Evolutionary conservation across 1,140 invertebrate species (phyloP), one percentile per base, ranked within the genome.

Genomic region (Cherax destructor): DNA sequence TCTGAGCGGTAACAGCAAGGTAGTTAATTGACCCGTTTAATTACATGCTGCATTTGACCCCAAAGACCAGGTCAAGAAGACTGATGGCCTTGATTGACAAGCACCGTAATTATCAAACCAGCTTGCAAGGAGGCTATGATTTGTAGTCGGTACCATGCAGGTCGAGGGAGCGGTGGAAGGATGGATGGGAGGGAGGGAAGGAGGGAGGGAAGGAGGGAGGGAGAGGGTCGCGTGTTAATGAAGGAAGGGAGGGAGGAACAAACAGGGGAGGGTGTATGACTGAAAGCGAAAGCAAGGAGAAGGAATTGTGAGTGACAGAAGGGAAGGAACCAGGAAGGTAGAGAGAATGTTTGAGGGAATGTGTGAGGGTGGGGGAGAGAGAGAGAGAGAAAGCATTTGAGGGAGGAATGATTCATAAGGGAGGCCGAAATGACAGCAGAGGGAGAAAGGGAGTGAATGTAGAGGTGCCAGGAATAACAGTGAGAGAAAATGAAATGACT

Each of bases 11-110:
- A 89, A 83, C 87, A 83, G 79, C 87, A 83, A 89, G 80, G 87
- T 89, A 89, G 87, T 89, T 89, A 89, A 89, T 89, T 89, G 80
- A 89, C 87, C 56, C 87, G 80, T 83, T 83, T 89, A 89, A 89
- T 89, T 89, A 89, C 72, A 89, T 83, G 87, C 65, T 89, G 87
- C 79, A 89, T 89, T 76, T 89, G 87, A 89, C 87, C 87, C 87
- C 79, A 89, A 89, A 89, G 87, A 89, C 80, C 87, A 81, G 87
- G 87, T 89, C 87, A 89, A 83, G 87, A 83, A 83, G 87, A 89
- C 61, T 89, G 87, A 89, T 89, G 78, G 41, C 16, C 61, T 59
- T 89, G 87, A 89, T 89, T 89, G 87, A 89, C 87, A 89, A 89
- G 87, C 65, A 83, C 87, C 59, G 41, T 81, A 89, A 89, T 89